phyloP scores from a whole-genome alignment of 1,140 invertebrate genomes.

The Trialeurodes vaporariorum region DNA sequence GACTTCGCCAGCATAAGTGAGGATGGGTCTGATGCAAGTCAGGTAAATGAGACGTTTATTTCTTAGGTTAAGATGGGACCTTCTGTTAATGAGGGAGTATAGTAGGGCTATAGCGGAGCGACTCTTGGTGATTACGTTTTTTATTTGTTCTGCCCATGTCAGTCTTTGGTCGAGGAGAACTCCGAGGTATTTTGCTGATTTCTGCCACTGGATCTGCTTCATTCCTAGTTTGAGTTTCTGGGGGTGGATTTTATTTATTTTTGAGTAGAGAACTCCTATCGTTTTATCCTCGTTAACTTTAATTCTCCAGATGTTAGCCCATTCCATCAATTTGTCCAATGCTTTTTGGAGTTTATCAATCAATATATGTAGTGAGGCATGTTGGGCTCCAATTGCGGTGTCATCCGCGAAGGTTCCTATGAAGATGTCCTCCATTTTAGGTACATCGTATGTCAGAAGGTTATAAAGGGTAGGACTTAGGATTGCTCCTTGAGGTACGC shows the following conservation, averaged over 20 bases:
- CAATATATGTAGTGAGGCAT: background rate
- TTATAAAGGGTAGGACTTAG: conserved; percentile 10
- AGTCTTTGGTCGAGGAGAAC: conserved; percentile 8
- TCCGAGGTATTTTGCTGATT: conserved; percentile 5
- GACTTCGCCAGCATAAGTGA: no score
- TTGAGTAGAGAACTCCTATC: conserved; percentile 6
- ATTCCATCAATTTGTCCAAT: background rate
- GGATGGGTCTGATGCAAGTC: no score
- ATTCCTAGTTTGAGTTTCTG: background rate
- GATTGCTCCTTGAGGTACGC: conserved; percentile 17
- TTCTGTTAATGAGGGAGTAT: background rate
- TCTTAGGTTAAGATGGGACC: no score
- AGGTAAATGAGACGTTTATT: no score
- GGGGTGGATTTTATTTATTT: conserved; percentile 3
- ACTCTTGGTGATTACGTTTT: background rate
- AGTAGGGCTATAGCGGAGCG: background rate
- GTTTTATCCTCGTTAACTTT: conserved; percentile 5
- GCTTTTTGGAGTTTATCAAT: background rate
- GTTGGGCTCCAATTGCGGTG: background rate
- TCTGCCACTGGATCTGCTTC: background rate
- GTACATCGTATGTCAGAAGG: conserved; percentile 10
- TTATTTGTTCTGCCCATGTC: background rate
- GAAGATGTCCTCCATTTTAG: background rate
- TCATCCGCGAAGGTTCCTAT: conserved; percentile 14
- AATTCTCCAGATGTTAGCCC: conserved; percentile 6